Percentiles rank a stretch among this genome's conserved stretches.
Conservation (phyloP, 2,113 vertebrate genomes). For the Scomber scombrus region DNA sequence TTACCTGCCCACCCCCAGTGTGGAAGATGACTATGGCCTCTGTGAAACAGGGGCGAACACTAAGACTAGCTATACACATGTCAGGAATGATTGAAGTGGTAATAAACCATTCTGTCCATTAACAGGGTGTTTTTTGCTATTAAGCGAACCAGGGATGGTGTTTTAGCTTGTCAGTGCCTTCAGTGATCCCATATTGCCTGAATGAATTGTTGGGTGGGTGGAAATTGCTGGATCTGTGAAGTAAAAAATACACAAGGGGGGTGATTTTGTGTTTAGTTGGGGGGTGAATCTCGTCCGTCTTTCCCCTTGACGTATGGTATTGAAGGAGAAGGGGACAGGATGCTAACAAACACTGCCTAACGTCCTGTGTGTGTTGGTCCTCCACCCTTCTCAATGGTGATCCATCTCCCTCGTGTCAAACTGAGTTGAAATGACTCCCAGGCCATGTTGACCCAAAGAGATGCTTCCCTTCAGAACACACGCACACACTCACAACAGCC, state of each 20-base stretch:
- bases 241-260: constrained; percentile 78
- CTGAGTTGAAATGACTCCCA: constrained; percentile 71
- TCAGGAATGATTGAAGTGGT: constrained; percentile 77
- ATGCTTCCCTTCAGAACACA: constrained; percentile 57
- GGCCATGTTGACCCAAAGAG: constrained; percentile 77
- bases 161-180: constrained; percentile 72
- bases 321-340: constrained; percentile 75
- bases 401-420: constrained; percentile 74
- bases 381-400: constrained; percentile 66
- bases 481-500: constrained; percentile 48
- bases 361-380: constrained; percentile 66
- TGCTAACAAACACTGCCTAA: constrained; percentile 70
- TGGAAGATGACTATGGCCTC: constrained; percentile 63
- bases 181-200: constrained; percentile 55
- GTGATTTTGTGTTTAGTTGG: constrained; percentile 76
- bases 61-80: constrained; percentile 72
- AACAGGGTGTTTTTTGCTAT: constrained; percentile 69
- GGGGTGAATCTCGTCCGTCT: constrained; percentile 77
- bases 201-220: constrained; percentile 66
- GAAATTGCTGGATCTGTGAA: constrained; percentile 65
- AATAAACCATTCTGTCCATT: constrained; percentile 79
- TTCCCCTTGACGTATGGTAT: constrained; percentile 61
- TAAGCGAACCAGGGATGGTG: constrained; percentile 60
- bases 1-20: constrained; percentile 63
- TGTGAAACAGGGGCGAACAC: constrained; percentile 50